Evolutionary conservation across 2,797 vertebrate genomes (phyloP), one percentile per base, ranked within the genome.

Genomic region (Sphenopsis melanotis): DNA sequence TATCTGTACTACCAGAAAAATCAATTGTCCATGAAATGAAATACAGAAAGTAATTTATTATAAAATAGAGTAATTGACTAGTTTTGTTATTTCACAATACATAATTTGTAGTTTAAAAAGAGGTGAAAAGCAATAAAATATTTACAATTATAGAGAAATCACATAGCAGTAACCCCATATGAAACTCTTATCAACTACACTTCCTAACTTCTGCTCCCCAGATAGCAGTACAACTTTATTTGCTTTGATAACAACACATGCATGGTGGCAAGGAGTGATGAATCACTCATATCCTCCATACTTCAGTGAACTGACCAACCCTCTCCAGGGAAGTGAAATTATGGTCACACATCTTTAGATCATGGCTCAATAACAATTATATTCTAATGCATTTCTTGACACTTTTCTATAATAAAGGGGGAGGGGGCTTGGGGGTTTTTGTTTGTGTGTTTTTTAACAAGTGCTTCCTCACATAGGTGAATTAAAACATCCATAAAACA

Each of bases 101-200:
- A 85, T 69, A 26, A 91, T 68, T 93, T 78, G 26, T 86, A 63
- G 78, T 89, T 93, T 60, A 87, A 92, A 93, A 83, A 90, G 23
- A 83, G 26, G 46, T 66, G 19, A 93, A 92, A 93, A 93, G 49
- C 34, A 85, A 81, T 87, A 89, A 83, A 92, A 91, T 92, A 90
- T 86, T 94, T 97, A 87, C 68, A 91, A 71, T 87, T 93, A 80
- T 29, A 68, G 46, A 86, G 77, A 90, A 93, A 90, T 79, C 71
- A 97, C 96, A 96, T 88, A 93, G 95, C 94, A 97, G 97, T 98
- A 98, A 97, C 97, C 95, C 97, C 97, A 97, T 94, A 98, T 97
- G 96, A 98, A 98, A 97, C 96, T 98, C 96, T 96, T 96, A 97
- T 97, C 77, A 96, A 97, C 94, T 96, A 93, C 94, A 94, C 92